Conservation (phyloP, 2,113 vertebrate genomes). For the Excalfactoria chinensis region DNA sequence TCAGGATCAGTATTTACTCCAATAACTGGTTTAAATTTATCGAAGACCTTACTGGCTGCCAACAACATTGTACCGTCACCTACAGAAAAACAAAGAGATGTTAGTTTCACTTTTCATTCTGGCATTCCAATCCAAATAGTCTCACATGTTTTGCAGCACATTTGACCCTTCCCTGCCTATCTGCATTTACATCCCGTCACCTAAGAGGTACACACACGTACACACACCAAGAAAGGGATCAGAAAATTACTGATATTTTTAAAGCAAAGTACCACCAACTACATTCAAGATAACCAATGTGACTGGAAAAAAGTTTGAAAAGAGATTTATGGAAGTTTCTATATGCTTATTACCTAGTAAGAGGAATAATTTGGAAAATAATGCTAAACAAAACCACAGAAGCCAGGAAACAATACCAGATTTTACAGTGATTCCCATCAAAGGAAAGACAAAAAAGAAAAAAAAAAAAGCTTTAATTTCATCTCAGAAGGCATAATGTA, state of each 20-base stretch:
- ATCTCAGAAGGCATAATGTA: neutral
- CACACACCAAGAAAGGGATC: neutral
- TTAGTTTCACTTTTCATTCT: neutral
- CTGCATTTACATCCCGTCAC: neutral
- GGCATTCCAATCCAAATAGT: neutral
- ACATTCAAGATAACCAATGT: neutral
- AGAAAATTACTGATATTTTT: neutral
- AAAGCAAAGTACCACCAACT: neutral
- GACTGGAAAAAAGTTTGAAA: neutral
- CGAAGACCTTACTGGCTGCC: slow-evolving; percentile 95
- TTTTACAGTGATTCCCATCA: neutral
- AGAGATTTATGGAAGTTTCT: neutral
- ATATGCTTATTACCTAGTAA: neutral
- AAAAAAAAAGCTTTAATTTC: neutral
- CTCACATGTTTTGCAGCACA: neutral
- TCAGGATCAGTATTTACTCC: slow-evolving; percentile 98
- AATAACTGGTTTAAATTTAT: slow-evolving; percentile 93
- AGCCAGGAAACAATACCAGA: neutral
- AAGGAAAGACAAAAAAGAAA: neutral
- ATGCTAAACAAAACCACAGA: neutral
- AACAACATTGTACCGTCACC: slow-evolving; percentile 98
- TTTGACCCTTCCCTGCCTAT: neutral
- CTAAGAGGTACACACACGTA: neutral
- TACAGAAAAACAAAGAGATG: slow-evolving; percentile 29
- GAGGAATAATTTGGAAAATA: neutral